Evolutionary conservation across 2,888 invertebrate genomes (phyloP), one percentile per base, ranked within the genome.

Genomic region (Melanostoma scalare): DNA sequence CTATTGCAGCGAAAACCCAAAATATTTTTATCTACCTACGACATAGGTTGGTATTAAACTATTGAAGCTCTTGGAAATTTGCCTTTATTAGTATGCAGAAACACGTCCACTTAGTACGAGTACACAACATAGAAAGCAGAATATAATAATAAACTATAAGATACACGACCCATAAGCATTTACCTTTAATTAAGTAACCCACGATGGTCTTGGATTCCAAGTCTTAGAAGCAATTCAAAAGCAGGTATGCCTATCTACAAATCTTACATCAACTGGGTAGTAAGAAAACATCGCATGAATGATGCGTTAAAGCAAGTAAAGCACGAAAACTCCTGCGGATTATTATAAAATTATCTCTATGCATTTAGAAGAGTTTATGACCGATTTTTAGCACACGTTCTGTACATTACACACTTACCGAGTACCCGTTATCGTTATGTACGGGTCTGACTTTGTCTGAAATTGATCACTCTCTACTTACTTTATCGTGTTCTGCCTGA

Each of bases 281-380:
- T 8, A 20, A 8, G 33, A 36, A 63, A 65, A 60, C 53, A 35
- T 55, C 55, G 44, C 60, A 63, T 20, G 20, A 56, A 53, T 65
- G 65, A 35, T 75, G 44, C 40, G 52, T 42, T 36, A 50, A 63
- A 60, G 63, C 48, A 38, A 36, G 38, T 48, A 71, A 67, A 65
- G 50, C 50, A 50, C 48, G 44, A 58, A 72, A 78, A 60, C 58
- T 75, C 69, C 75, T 84, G 84, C 79, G 71, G 79, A 79, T 84
- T 84, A 84, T 84, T 84, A 75, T 74, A 50, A 69, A 79, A 84
- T 84, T 84, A 84, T 84, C 84, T 84, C 79, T 79, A 79, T 79
- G 73, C 79, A 79, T 79, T 84, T 77, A 53, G 60, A 72, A 53
- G 56, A 55, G 72, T 72, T 81, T 75, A 84, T 67, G 63, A 65